These are phyloP conservation scores for Cyrtodaria siliqua DNA, from an alignment of 2,888 invertebrate species.

Conservation along the genomic window DNA sequence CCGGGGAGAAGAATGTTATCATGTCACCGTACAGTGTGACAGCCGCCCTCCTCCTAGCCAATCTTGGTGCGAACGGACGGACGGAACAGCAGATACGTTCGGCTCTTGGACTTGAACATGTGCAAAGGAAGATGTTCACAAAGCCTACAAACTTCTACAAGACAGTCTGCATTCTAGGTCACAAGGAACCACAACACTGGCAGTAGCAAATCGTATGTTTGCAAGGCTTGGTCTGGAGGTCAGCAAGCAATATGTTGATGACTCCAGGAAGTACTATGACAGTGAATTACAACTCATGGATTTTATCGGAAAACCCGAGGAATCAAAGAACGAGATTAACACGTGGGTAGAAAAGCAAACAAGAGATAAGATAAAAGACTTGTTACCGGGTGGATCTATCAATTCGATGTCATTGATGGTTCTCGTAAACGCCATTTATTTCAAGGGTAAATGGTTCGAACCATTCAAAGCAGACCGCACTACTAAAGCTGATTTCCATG, in stretches of 20 bases:
- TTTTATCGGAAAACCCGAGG: conserved; percentile 78
- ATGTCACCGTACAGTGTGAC: conserved; percentile 62
- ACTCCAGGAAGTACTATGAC: conserved; percentile 35
- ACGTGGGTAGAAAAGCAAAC: conserved; percentile 93
- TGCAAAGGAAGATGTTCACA: conserved; percentile 22
- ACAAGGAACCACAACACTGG: conserved; percentile 15
- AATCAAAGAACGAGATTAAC: conserved; percentile 89
- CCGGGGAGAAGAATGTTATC: conserved; percentile 26
- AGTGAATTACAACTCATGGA: conserved; percentile 80
- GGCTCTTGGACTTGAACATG: conserved; percentile 21
- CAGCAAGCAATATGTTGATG: conserved; percentile 14
- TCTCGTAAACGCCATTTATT: conserved; percentile 87
- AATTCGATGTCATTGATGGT: conserved; percentile 80
- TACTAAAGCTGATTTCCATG: neutral
- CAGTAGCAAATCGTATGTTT: conserved; percentile 52
- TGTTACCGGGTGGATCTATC: conserved; percentile 88
- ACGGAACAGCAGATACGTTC: conserved; percentile 43
- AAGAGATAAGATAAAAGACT: conserved; percentile 92
- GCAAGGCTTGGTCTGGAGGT: conserved; percentile 39
- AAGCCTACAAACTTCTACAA: conserved; percentile 29
- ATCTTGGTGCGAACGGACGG: conserved; percentile 44
- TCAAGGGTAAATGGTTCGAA: conserved; percentile 86
- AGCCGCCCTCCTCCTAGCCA: conserved; percentile 45
- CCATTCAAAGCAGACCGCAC: conserved; percentile 83
- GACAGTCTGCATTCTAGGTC: conserved; percentile 24